A percentile compares a stretch with the other conserved stretches of the same genome.
Evolutionary conservation across 2,888 invertebrate genomes (phyloP).

Genomic region (Sialis lutaria): DNA sequence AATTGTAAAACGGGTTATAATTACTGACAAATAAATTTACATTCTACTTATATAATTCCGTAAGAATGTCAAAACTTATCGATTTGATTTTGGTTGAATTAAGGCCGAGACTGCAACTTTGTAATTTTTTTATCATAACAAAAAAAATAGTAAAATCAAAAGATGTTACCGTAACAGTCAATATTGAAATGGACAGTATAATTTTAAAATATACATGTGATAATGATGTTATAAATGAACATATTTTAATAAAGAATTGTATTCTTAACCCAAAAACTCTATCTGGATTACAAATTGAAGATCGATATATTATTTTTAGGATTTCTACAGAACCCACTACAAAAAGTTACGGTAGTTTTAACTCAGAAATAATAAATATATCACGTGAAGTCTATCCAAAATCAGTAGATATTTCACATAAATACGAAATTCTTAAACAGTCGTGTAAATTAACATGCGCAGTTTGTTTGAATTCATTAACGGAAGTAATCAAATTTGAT

Average conservation of each 20-base stretch:
- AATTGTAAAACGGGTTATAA: conserved; percentile 18
- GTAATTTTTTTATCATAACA: conserved; percentile 37
- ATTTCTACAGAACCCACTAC: conserved; percentile 16
- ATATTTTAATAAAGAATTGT: conserved; percentile 12
- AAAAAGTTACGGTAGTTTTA: conserved; percentile 16
- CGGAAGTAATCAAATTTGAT: conserved; percentile 27
- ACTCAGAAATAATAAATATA: conserved; percentile 17
- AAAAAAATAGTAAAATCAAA: conserved; percentile 27
- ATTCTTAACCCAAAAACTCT: conserved; percentile 18
- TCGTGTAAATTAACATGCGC: conserved; percentile 29
- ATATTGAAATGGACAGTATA: conserved; percentile 12
- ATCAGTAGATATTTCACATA: conserved; percentile 11
- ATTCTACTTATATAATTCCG: too few species aligned
- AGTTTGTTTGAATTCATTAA: conserved; percentile 18
- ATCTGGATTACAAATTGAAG: conserved; percentile 16
- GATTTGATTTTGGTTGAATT: conserved; percentile 36
- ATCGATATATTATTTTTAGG: conserved; percentile 20
- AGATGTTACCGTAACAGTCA: conserved; percentile 18
- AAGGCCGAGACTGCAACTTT: conserved; percentile 37
- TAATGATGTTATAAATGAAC: conserved; percentile 10
- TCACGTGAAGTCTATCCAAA: conserved; percentile 4
- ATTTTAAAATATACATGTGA: conserved; percentile 11
- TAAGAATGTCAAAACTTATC: conserved; percentile 2
- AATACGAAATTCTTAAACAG: conserved; percentile 27
- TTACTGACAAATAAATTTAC: too few species aligned